These are phyloP conservation scores for Malurus melanocephalus DNA, from an alignment of 2,113 vertebrate genomes.

Conservation along the genomic window DNA sequence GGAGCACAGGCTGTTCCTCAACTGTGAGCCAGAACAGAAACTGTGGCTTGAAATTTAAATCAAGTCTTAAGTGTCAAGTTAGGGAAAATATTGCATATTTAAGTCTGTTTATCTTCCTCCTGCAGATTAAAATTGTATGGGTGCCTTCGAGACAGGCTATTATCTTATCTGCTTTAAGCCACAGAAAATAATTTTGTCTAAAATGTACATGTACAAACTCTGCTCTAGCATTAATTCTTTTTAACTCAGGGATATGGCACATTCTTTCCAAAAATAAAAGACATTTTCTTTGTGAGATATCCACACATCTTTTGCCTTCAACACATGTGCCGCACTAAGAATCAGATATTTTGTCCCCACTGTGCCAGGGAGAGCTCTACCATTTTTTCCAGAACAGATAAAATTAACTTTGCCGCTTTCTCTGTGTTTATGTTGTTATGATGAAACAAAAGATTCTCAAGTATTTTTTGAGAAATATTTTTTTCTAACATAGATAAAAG, in stretches of 20 bases:
- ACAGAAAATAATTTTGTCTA: not conserved
- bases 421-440: not conserved
- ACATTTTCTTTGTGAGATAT: accelerated
- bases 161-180: constrained; percentile 4
- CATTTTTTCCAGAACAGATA: not conserved
- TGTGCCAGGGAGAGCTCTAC: not conserved
- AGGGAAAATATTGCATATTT: not conserved
- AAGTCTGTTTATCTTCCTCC: constrained; percentile 5
- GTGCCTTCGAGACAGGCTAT: not conserved
- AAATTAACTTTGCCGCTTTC: not conserved
- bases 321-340: not conserved
- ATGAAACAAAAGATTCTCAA: not conserved
- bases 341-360: not conserved
- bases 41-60: not conserved
- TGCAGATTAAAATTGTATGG: not conserved
- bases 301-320: not conserved
- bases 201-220: not conserved
- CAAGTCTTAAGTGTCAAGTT: not conserved
- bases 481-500: not conserved
- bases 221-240: not conserved
- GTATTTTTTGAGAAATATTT: not conserved
- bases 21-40: not conserved
- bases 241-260: not conserved
- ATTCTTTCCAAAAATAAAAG: not conserved
- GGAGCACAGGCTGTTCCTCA: not conserved